Percentiles rank a stretch among this genome's conserved stretches.
These are phyloP conservation scores for Pseudopipra pipra DNA, from an alignment of 2,113 vertebrate species.

Conservation along the genomic window DNA sequence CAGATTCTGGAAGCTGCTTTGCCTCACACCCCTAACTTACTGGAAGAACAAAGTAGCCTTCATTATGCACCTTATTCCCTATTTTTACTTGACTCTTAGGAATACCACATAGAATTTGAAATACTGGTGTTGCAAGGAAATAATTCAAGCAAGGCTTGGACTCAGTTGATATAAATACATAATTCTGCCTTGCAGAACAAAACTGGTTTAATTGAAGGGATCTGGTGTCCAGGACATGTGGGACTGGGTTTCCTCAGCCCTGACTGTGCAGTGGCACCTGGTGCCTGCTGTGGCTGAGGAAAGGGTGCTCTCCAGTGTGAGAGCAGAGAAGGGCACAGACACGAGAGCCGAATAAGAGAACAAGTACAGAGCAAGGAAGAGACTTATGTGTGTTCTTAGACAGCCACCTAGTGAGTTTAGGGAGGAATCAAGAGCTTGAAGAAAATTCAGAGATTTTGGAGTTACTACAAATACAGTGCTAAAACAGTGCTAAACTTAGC, in stretches of 20 bases:
- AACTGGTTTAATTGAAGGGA: neutral
- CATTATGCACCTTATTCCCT: neutral
- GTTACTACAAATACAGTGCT: neutral
- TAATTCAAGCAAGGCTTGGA: neutral
- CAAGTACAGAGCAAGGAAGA: neutral
- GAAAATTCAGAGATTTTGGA: neutral
- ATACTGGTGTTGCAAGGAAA: neutral
- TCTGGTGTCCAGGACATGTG: rapidly evolving
- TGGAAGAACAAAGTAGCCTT: neutral
- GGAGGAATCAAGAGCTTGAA: neutral
- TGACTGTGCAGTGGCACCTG: neutral
- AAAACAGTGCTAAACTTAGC: neutral
- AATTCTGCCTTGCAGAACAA: neutral
- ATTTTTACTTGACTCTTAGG: neutral
- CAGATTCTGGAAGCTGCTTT: neutral
- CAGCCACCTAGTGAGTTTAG: constrained; percentile 40
- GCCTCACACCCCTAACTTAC: neutral
- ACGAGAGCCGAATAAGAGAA: rapidly evolving
- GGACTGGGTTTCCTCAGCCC: neutral
- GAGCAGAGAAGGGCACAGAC: neutral
- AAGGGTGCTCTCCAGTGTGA: constrained; percentile 4
- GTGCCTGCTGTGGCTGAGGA: neutral
- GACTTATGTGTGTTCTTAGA: neutral
- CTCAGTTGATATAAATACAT: neutral
- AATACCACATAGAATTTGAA: rapidly evolving